Evolutionary conservation across 2,797 vertebrate species (phyloP), one percentile per base, ranked within the genome.

Genomic region (Austrolebias charrua): DNA sequence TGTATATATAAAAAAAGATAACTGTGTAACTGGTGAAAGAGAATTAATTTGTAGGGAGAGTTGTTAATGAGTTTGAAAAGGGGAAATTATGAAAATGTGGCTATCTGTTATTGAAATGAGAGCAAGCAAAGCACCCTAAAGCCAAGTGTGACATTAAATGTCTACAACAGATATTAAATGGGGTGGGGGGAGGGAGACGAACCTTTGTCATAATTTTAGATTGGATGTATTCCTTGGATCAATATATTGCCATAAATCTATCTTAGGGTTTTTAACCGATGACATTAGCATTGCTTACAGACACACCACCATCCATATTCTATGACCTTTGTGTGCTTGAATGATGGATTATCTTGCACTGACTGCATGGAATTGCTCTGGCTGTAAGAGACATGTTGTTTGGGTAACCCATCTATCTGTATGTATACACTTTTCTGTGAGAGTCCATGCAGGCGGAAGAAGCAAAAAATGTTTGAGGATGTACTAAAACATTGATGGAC

Each of bases 251-350:
- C 11, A 87, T 88, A 79, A 83, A 88, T 89, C 78, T 76, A 31
- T 73, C 72, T 74, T 70, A 76, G 79, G 83, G 78, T 86, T 88
- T 88, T 90, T 87, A 86, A 86, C 78, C 82, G 86, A 90, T 90
- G 85, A 86, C 86, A 90, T 89, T 89, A 90, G 86, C 86, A 89
- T 90, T 84, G 74, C 77, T 76, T 81, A 86, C 81, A 89, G 86
- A 89, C 81, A 72, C 64, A 52, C 62, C 5, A 28, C 74, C 81
- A 81, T 88, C 84, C 83, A 75, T 68, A 79, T 77, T 79, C 78
- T 55, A 12, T 84, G 84, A 90, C 89, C 90, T 83, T 79, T 83
- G 79, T 66, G 33, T 81, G 66, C 24, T n/a, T 88, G 88, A 89
- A 88, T 89, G 86, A 91, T 91, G 79, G 86, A 81, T 82, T 76